phyloP scores from a whole-genome alignment of 2,797 vertebrate species.

The Spondyliosoma cantharus region DNA sequence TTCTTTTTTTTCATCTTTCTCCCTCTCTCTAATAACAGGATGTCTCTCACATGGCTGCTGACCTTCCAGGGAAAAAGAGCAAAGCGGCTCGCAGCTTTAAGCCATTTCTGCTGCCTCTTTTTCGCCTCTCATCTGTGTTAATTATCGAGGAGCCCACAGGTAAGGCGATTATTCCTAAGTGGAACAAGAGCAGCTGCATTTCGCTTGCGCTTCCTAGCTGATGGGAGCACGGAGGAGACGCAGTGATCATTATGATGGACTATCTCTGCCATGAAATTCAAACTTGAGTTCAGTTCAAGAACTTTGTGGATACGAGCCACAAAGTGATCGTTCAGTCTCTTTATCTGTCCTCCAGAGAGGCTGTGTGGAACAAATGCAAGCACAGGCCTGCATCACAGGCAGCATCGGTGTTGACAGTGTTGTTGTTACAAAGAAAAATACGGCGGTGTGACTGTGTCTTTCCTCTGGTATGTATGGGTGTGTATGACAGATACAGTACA shows the following conservation, averaged over 20 bases:
- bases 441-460: slow-evolving; percentile 6
- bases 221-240: slow-evolving; percentile 25
- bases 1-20: neutral
- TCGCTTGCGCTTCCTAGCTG: slow-evolving; percentile 5
- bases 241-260: neutral
- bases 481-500: slow-evolving; percentile 8
- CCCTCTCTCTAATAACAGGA: slow-evolving; percentile 79
- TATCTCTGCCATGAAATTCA: slow-evolving; percentile 4
- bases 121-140: slow-evolving; percentile 53
- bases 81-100: slow-evolving; percentile 83
- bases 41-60: slow-evolving; percentile 76
- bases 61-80: slow-evolving; percentile 76
- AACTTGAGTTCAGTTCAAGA: slow-evolving; percentile 21
- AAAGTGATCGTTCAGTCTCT: slow-evolving; percentile 3
- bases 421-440: slow-evolving; percentile 46
- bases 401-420: slow-evolving; percentile 37
- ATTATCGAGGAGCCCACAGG: slow-evolving; percentile 39
- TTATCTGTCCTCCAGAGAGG: slow-evolving; percentile 13
- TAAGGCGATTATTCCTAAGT: slow-evolving; percentile 44
- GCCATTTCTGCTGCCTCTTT: slow-evolving; percentile 79
- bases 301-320: neutral
- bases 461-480: slow-evolving; percentile 21
- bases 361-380: slow-evolving; percentile 36
- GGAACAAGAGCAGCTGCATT: slow-evolving; percentile 50
- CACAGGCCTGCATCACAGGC: slow-evolving; percentile 46